Conservation (phyloP, 2,888 invertebrate genomes). For the Spilosoma lubricipeda region DNA sequence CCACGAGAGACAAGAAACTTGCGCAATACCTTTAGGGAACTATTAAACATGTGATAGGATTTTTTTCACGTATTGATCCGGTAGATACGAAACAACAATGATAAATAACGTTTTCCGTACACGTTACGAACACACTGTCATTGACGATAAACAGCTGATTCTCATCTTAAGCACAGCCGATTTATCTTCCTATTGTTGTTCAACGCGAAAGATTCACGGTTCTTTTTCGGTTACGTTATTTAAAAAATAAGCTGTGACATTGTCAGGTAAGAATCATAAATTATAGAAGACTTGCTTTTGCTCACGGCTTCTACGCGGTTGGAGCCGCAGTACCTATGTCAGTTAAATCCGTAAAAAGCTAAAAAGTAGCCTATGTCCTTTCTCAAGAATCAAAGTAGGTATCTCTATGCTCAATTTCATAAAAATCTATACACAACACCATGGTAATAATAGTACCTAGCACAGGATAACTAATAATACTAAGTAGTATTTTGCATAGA, state of each 20-base stretch:
- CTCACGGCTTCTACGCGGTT: too few relatives aligned
- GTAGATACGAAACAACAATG: slow-evolving; percentile 1
- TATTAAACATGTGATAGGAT: not conserved
- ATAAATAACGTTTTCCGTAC: slow-evolving; percentile 18
- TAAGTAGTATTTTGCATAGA: not conserved
- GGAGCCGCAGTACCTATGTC: too few relatives aligned
- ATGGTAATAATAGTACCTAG: too few relatives aligned
- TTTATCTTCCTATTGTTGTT: slow-evolving; percentile 41
- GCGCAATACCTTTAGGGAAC: not conserved
- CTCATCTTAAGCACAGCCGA: slow-evolving; percentile 38
- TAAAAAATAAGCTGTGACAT: slow-evolving; percentile 27
- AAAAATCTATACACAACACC: too few relatives aligned
- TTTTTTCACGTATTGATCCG: not conserved
- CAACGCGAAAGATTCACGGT: slow-evolving; percentile 27
- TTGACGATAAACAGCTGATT: slow-evolving; percentile 34
- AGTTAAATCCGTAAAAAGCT: too few relatives aligned
- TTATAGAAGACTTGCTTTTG: not conserved
- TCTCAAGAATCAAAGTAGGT: too few relatives aligned
- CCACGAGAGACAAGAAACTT: not conserved
- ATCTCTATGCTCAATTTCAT: too few relatives aligned
- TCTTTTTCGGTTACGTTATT: slow-evolving; percentile 17
- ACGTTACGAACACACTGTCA: slow-evolving; percentile 1
- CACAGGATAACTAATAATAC: too few relatives aligned
- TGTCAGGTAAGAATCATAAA: slow-evolving; percentile 29
- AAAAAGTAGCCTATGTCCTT: too few relatives aligned